Conservation (phyloP, 2,797 vertebrate species). For the Propithecus perrieri region DNA sequence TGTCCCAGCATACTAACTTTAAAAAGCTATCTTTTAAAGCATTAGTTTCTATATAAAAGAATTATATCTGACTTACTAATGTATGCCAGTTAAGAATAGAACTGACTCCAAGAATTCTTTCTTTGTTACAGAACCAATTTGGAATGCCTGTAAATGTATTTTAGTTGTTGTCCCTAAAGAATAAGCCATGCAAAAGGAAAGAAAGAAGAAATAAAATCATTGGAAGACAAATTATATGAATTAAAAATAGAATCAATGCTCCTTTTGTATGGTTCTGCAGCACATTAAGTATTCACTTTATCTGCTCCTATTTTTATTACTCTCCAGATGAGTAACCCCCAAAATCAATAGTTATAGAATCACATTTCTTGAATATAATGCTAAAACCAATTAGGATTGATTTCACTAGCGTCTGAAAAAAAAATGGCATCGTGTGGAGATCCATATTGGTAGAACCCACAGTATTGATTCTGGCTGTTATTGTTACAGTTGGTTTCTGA, state of each 20-base stretch:
- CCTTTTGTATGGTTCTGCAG: slow-evolving; percentile 78
- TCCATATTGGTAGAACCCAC: slow-evolving; percentile 86
- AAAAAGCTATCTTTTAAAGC: slow-evolving; percentile 75
- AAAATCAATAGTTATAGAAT: slow-evolving; percentile 97
- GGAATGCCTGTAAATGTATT: slow-evolving; percentile 71
- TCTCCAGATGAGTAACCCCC: slow-evolving; percentile 86
- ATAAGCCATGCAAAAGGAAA: slow-evolving; percentile 69
- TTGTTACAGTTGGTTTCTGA: slow-evolving; percentile 88
- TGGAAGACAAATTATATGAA: slow-evolving; percentile 83
- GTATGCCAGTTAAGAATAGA: slow-evolving; percentile 79
- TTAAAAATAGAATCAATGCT: slow-evolving; percentile 84
- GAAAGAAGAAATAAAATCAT: slow-evolving; percentile 79
- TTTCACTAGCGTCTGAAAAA: slow-evolving; percentile 91
- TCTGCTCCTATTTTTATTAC: slow-evolving; percentile 94
- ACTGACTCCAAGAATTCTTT: slow-evolving; percentile 78
- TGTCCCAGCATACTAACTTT: slow-evolving; percentile 76
- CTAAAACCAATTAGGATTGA: slow-evolving; percentile 94
- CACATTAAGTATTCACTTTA: slow-evolving; percentile 94
- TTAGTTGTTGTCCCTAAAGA: slow-evolving; percentile 77
- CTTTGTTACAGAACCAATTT: slow-evolving; percentile 82
- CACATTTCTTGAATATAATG: slow-evolving; percentile 95
- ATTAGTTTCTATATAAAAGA: slow-evolving; percentile 69
- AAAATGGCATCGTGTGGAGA: slow-evolving; percentile 86
- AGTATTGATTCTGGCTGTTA: slow-evolving; percentile 92
- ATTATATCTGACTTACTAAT: slow-evolving; percentile 78